These are phyloP conservation scores for Ciconia stormi DNA, from an alignment of 2,113 vertebrate genomes.

Conservation along the genomic window DNA sequence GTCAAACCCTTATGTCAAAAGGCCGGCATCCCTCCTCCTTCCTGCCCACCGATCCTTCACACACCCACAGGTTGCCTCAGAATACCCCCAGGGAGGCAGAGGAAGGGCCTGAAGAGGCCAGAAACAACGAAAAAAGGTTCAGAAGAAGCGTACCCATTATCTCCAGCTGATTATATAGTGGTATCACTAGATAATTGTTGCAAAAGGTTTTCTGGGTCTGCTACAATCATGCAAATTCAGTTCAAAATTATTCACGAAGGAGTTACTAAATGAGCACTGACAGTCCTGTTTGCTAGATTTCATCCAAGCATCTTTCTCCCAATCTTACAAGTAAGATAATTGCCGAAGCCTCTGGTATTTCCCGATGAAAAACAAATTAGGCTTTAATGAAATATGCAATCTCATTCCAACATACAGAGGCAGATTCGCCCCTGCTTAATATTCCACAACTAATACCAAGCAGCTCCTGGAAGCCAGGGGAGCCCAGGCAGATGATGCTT, in stretches of 20 bases:
- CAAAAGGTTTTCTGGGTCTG: constrained; percentile 8
- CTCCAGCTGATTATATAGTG: background rate
- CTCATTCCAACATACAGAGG: background rate
- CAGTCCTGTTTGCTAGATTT: constrained; percentile 29
- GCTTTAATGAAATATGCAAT: constrained; percentile 38
- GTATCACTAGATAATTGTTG: background rate
- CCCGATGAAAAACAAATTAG: constrained; percentile 35
- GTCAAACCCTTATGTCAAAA: background rate
- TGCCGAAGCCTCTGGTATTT: constrained; percentile 1
- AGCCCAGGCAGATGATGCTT: background rate
- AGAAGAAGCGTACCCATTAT: background rate
- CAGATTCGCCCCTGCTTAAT: background rate
- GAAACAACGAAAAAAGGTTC: background rate
- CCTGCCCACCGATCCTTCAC: background rate
- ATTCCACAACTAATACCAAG: constrained; percentile 12
- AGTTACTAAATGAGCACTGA: background rate
- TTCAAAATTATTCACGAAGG: background rate
- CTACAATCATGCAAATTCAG: background rate
- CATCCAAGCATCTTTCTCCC: constrained; percentile 36
- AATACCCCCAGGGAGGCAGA: background rate
- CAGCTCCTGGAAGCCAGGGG: background rate
- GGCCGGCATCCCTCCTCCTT: background rate
- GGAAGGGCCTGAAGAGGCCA: background rate
- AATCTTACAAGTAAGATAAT: constrained; percentile 29
- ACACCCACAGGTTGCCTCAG: background rate